Evolutionary conservation across 2,797 vertebrate genomes (phyloP).

Genomic region (Yasuhikotakia modesta): DNA sequence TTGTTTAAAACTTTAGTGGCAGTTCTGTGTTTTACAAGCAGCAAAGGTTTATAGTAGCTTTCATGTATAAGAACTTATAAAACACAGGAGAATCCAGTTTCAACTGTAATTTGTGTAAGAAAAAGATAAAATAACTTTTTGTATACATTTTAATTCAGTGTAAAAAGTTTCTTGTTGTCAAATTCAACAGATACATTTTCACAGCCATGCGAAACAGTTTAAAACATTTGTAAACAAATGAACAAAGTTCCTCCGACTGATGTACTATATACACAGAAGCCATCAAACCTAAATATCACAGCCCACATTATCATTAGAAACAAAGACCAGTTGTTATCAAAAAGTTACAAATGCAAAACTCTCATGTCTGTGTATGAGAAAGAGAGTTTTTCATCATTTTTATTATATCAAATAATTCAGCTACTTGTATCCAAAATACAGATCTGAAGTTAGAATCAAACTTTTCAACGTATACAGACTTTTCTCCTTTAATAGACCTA

Average conservation of each 20-base stretch:
- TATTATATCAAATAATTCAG: constrained; percentile 74
- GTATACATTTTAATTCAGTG: constrained; percentile 94
- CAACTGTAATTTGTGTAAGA: too few species aligned
- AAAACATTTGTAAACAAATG: constrained; percentile 90
- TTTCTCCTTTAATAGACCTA: constrained; percentile 91
- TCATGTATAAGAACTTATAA: not conserved
- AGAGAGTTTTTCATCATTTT: constrained; percentile 70
- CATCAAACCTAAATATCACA: constrained; percentile 83
- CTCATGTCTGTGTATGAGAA: constrained; percentile 88
- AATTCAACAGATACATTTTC: constrained; percentile 92
- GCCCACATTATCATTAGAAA: constrained; percentile 92
- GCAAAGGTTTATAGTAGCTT: too few species aligned
- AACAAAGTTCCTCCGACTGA: constrained; percentile 81
- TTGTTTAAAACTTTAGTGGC: too few species aligned
- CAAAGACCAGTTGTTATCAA: constrained; percentile 83
- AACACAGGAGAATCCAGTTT: too few species aligned
- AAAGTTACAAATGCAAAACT: constrained; percentile 94
- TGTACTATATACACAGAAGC: constrained; percentile 92
- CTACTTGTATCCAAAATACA: constrained; percentile 94
- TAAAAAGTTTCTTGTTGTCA: constrained; percentile 89
- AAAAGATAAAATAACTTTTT: too few species aligned
- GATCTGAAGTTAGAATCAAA: constrained; percentile 79
- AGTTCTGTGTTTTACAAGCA: too few species aligned
- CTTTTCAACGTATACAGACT: constrained; percentile 77
- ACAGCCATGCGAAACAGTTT: constrained; percentile 94